Base-by-base conservation (phyloP, 2,797 vertebrate genomes). In the Pangasius macronema region DNA sequence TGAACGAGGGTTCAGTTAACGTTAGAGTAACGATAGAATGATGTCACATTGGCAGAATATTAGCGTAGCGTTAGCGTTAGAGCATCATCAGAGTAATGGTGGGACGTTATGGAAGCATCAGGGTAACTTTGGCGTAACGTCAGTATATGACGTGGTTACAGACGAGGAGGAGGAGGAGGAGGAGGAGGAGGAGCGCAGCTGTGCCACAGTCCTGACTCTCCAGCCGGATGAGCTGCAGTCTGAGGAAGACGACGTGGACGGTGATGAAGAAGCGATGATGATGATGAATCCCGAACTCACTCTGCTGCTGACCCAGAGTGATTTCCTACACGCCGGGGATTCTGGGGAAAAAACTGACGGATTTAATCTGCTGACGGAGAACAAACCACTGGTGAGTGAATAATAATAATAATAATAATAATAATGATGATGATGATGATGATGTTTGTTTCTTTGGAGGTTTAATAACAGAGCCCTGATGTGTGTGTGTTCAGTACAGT, bases 231-330 rank as follows among this genome's bases (percentile, higher is more conserved):
- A 96, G 42, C 97, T 96, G 89, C 96, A 96, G 85, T 95, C 93
- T 0, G 96, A 96, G 3, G 90, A 94, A 1, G 0, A 84, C 0
- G 70, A 90, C n/a, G n/a, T 84, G 36, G 79, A 93, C 1, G 0
- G 83, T n/a, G 6, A 84, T 30, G 7, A 59, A 0, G 49, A 70
- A 33, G 80, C 90, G 1, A 91, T 92, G 0, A 51, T 2, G 49
- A 88, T 86, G 79, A 92, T 93, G 2, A 96, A 94, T 0, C 96
- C 96, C 18, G 98, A 96, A 4, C 89, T 98, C 89, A 90, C 88
- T 8, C 96, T 96, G 36, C 95, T 99, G 6, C 94, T 99, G 92
- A 95, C 94, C 85, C 96, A 97, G 93, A 96, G 95, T 0, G 98
- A 99, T 72, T 91, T 93, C 85, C 93, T 98, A 79, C 97, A 98